Evolutionary conservation across 1,140 invertebrate species (phyloP), one percentile per base, ranked within the genome.

Genomic region (Atopsyche davidsoni): DNA sequence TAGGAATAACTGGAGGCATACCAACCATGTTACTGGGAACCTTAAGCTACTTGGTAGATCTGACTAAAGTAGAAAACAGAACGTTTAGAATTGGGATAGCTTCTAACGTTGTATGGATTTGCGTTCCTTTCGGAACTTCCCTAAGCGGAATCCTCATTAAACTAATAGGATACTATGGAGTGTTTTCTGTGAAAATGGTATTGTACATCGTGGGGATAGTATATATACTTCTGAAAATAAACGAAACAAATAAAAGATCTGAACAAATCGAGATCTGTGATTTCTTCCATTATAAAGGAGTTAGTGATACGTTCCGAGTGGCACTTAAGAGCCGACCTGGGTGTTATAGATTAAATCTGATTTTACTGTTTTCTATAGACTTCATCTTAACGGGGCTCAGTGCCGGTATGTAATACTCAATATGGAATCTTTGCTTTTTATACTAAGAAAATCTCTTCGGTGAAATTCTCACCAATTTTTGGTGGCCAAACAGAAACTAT

Each of bases 1-100:
- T 77, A 0, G 71, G 75, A 2, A 58, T 81, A 11, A 75, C 65
- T 55, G 76, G 69, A 25, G 74, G 80, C 50, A 70, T 77, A 59
- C 77, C 77, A 46, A 72, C 78, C 31, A 75, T 80, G 63, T 70
- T 79, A 53, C 79, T 80, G 75, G 79, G 76, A 17, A 72, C 80
- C 61, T 80, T 74, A 47, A 80, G 77, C 65, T 80, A 80, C 54
- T 76, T 81, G 57, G 73, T 77, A 21, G 73, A 75, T 32, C 68
- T 78, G 16, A 80, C 77, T 11, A 70, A 67, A 16, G 69, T 78
- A 25, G 72, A 79, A 56, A 77, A 75, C 57, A 70, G 79, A 18
- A 77, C 79, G 2, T 73, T 80, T 52, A 67, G 79, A 23, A 65
- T 78, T 36, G 76, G 76, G 7, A 63, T 75, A 6, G 73, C 72